Conservation (phyloP, 64 coral and sea anemone species). For the Stylophora pistillata region DNA sequence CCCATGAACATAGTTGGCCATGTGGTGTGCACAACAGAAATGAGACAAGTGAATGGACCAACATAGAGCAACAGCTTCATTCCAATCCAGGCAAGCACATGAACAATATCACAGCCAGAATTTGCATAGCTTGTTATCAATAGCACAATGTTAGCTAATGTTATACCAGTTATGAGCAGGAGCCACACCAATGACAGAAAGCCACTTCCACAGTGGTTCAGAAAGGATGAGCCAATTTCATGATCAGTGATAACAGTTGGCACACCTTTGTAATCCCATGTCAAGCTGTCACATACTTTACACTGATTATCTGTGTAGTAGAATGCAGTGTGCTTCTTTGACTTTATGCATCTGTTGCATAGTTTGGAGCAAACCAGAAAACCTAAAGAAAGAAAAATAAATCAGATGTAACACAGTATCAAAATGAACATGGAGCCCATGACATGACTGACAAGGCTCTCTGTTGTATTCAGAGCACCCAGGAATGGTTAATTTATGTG, state of each 20-base stretch:
- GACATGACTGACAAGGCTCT: too few relatives aligned
- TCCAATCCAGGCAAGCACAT: slow-evolving; percentile 77
- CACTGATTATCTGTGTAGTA: slow-evolving; percentile 33
- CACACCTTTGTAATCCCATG: slow-evolving; percentile 76
- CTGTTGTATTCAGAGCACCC: too few relatives aligned
- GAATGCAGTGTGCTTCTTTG: background rate
- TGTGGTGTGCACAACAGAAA: slow-evolving; percentile 51
- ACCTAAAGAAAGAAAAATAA: slow-evolving; percentile 15
- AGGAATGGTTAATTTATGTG: too few relatives aligned
- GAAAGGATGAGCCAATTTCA: slow-evolving; percentile 79
- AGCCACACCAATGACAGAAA: slow-evolving; percentile 82
- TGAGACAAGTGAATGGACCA: slow-evolving; percentile 80
- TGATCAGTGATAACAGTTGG: slow-evolving; percentile 66
- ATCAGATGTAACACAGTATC: background rate
- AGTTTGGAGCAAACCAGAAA: slow-evolving; percentile 33
- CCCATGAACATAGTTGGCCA: slow-evolving; percentile 74
- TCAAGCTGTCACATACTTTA: slow-evolving; percentile 84
- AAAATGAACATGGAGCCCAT: background rate
- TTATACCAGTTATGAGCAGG: slow-evolving; percentile 58
- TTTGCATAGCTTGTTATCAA: slow-evolving; percentile 44
- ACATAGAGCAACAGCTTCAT: slow-evolving; percentile 71
- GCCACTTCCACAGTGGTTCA: slow-evolving; percentile 88
- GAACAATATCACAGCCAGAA: slow-evolving; percentile 60
- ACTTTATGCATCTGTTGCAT: slow-evolving; percentile 47
- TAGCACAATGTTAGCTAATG: slow-evolving; percentile 45